Evolutionary conservation across 30 jellyfish, hydroid and myxozoan species (phyloP), one percentile per base, ranked within the genome.

Genomic region (Haliclystus octoradiatus): DNA sequence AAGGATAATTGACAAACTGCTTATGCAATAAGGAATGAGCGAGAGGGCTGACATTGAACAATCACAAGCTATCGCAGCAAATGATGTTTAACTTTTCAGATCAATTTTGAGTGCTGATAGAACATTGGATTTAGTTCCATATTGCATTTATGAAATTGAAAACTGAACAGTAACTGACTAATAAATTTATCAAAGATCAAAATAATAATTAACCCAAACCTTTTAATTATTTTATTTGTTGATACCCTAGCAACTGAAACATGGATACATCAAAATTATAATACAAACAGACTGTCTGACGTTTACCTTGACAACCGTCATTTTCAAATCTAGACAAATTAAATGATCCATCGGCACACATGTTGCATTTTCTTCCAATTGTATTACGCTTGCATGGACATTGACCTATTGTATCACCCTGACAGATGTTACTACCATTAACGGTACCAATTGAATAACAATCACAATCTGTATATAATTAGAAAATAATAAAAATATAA

Each of bases 371-470:
- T 73, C 93, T 72, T 49, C 85, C 82, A 26, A 51, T 76, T 23
- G 93, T 77, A 68, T 74, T 71, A 25, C 33, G 24, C 65, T 85
- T 85, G 85, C 96, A 85, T 1, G 85, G 84, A 64, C 96, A 85
- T n/a, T 65, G 71, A 13, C 96, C 96, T 3, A 32, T 9, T 1
- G 50, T 24, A 34, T 66, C 81, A 0, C 84, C 66, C 22, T 26
- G 34, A 65, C 96, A 85, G 0, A 73, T 71, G 25, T 66, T 72
- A 47, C 89, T 75, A 1, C 79, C 96, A 47, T 77, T 79, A 3
- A 66, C 75, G 5, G 96, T 85, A 23, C 96, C 96, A 72, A 80
- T 73, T 0, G 66, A 29, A 46, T 32, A 71, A 53, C 96, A 85
- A 3, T 40, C 47, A 66, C 96, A 85, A 40, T 40, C 57, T 40